Percentiles rank a stretch among this genome's conserved stretches.
Conservation (phyloP, 2,888 invertebrate genomes). For the Sesamia inferens region DNA sequence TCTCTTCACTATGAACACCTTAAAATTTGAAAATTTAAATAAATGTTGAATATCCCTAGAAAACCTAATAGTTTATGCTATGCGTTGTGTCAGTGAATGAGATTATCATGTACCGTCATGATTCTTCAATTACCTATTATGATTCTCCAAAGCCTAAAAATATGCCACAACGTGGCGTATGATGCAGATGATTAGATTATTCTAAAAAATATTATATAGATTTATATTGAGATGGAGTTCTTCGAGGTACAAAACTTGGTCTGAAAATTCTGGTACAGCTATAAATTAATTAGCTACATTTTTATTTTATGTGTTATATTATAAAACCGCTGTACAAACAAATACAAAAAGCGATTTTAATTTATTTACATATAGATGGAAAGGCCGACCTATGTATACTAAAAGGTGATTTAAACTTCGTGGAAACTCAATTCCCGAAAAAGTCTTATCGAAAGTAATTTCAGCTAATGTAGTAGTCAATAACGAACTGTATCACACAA, state of each 20-base stretch:
- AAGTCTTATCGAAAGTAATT: not conserved
- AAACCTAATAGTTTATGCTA: no score
- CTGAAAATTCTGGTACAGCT: not conserved
- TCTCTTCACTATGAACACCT: not conserved
- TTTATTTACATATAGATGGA: not conserved
- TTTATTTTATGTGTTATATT: not conserved
- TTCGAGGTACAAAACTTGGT: not conserved
- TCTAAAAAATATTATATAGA: not conserved
- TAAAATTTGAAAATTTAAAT: not conserved
- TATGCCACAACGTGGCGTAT: not conserved
- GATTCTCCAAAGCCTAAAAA: not conserved
- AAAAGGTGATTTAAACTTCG: not conserved
- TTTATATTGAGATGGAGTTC: not conserved
- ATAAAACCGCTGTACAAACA: not conserved
- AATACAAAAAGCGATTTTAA: not conserved
- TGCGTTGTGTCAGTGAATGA: not conserved
- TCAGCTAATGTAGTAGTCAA: not conserved
- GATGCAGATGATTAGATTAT: not conserved
- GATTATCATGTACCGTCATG: not conserved
- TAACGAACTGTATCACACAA: constrained; percentile 27
- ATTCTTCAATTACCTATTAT: not conserved
- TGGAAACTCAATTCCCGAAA: not conserved
- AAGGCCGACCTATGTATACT: not conserved
- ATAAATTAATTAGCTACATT: not conserved
- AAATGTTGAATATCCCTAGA: not conserved